Evolutionary conservation across 2,797 vertebrate species (phyloP).

Genomic region (Galaxias olidus): DNA sequence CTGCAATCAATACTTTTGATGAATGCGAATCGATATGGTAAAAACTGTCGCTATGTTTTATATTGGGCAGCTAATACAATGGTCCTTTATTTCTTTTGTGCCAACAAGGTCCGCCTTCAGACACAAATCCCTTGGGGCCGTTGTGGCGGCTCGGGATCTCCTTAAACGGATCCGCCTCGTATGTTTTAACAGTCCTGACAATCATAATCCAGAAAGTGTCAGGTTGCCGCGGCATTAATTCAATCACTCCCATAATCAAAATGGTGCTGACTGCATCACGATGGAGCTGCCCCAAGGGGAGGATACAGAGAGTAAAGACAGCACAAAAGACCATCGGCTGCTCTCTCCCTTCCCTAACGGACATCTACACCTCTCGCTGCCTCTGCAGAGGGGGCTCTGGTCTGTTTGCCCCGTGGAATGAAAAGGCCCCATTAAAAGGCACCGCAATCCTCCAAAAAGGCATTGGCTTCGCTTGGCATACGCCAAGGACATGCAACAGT

Average conservation of each 20-base stretch:
- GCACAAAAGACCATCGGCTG: too few relatives aligned
- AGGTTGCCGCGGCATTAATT: constrained; percentile 63
- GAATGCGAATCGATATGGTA: too few relatives aligned
- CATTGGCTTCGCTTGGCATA: constrained; percentile 68
- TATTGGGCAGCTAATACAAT: neutral
- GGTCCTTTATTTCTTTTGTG: constrained; percentile 14
- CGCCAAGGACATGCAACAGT: constrained; percentile 75
- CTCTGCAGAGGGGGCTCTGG: too few relatives aligned
- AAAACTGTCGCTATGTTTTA: neutral
- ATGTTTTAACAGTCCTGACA: constrained; percentile 51
- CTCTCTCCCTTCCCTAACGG: too few relatives aligned
- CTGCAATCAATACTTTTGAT: too few relatives aligned
- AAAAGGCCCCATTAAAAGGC: constrained; percentile 71
- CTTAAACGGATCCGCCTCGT: constrained; percentile 55
- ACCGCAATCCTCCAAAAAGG: constrained; percentile 67
- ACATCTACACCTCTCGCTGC: too few relatives aligned
- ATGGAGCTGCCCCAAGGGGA: neutral
- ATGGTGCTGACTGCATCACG: constrained; percentile 36
- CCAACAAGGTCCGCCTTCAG: constrained; percentile 39
- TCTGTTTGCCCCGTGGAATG: too few relatives aligned
- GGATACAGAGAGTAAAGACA: too few relatives aligned
- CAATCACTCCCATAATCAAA: constrained; percentile 71
- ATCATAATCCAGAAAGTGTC: constrained; percentile 66
- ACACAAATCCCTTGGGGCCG: constrained; percentile 34
- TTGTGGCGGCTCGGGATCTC: constrained; percentile 47